These are phyloP conservation scores for Molothrus aeneus DNA, from an alignment of 2,797 vertebrate genomes.

Conservation along the genomic window DNA sequence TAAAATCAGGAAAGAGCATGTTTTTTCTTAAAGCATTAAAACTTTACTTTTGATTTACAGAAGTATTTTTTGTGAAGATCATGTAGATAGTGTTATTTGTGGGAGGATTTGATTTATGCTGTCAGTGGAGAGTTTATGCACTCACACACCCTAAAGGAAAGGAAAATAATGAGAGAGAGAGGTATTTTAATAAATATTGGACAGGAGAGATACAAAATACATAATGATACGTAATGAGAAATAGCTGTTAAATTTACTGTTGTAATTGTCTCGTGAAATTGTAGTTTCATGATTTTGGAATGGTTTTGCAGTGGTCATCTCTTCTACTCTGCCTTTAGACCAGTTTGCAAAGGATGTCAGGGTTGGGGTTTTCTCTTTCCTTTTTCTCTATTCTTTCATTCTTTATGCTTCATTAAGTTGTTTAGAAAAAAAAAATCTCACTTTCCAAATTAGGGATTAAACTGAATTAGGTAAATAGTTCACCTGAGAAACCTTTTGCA, in stretches of 20 bases:
- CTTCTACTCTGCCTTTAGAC: background rate
- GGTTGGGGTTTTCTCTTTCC: rapidly evolving
- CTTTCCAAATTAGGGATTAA: background rate
- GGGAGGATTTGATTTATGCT: background rate
- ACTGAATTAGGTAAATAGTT: background rate
- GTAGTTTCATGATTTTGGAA: background rate
- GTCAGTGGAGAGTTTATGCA: background rate
- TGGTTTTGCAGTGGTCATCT: background rate
- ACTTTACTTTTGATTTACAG: background rate
- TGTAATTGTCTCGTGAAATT: background rate
- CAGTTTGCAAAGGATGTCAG: background rate
- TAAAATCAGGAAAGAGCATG: background rate
- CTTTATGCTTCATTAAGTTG: background rate
- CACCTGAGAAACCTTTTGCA: background rate
- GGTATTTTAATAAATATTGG: background rate
- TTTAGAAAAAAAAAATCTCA: background rate
- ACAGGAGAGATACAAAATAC: background rate
- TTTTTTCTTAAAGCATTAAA: background rate
- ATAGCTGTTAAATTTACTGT: background rate
- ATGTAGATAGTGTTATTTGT: background rate
- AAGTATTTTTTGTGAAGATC: background rate
- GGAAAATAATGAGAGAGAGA: background rate
- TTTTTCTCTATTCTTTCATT: background rate
- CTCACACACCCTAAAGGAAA: background rate
- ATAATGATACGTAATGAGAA: background rate